Percentiles rank a stretch among this genome's conserved stretches.
Evolutionary conservation across 2,113 vertebrate species (phyloP).

Genomic region (Daphoenositta chrysoptera): DNA sequence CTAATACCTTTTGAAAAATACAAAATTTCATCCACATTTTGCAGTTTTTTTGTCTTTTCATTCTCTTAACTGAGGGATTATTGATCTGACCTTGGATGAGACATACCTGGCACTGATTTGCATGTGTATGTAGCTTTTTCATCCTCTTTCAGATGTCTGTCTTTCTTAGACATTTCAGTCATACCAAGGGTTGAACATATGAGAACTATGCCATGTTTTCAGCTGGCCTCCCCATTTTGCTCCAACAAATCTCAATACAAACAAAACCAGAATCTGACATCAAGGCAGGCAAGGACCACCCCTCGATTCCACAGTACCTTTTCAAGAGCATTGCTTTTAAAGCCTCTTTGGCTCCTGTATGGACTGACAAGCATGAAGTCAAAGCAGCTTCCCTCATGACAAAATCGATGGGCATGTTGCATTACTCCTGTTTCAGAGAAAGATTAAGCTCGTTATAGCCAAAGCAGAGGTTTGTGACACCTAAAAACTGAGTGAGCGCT

Average conservation of each 20-base stretch:
- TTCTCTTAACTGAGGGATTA: not conserved
- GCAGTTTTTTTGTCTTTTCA: not conserved
- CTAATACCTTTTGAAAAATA: not conserved
- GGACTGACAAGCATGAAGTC: not conserved
- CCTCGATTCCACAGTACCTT: not conserved
- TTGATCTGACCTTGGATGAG: not conserved
- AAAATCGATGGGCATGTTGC: not conserved
- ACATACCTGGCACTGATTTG: not conserved
- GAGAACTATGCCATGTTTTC: not conserved
- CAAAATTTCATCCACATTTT: not conserved
- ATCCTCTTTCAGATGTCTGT: not conserved
- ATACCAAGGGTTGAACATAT: not conserved
- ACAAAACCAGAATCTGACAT: not conserved
- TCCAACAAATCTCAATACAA: not conserved
- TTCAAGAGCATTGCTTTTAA: not conserved
- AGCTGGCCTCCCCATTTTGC: not conserved
- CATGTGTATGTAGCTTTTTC: fast-evolving
- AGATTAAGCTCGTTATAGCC: fast-evolving
- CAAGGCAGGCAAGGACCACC: not conserved
- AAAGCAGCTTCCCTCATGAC: not conserved
- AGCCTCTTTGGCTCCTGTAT: not conserved
- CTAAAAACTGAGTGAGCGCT: not conserved
- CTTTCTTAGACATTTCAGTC: not conserved
- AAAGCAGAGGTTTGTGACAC: not conserved
- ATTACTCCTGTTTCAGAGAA: not conserved